Conservation (phyloP, 2,797 vertebrate genomes). For the Gymnopithys bicolor region DNA sequence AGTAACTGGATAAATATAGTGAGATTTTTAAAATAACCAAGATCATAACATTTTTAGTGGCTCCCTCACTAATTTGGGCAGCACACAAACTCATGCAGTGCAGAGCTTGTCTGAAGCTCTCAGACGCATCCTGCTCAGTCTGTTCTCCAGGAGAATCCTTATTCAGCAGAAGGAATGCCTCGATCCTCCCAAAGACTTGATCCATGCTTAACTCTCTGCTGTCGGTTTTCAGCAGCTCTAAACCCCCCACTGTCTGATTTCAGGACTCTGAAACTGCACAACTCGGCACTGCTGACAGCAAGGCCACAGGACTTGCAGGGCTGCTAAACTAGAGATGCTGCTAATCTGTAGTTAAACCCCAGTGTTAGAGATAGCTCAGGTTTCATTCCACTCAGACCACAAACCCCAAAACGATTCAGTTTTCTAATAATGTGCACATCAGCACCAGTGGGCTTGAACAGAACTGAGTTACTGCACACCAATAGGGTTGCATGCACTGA, state of each 20-base stretch:
- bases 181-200: not conserved
- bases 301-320: not conserved
- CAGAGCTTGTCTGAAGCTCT: not conserved
- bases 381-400: not conserved
- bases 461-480: not conserved
- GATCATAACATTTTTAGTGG: not conserved
- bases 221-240: not conserved
- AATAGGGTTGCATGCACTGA: not conserved
- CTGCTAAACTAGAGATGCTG: not conserved
- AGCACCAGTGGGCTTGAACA: not conserved
- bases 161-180: not conserved
- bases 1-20: not conserved
- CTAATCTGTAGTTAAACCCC: not conserved
- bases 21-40: not conserved
- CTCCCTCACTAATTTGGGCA: not conserved
- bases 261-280: not conserved
- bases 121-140: not conserved
- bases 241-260: not conserved
- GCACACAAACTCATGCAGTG: accelerated
- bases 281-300: not conserved
- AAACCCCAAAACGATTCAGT: not conserved
- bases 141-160: not conserved
- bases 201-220: accelerated
- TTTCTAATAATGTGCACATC: not conserved
- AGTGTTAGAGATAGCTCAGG: not conserved